phyloP scores from a whole-genome alignment of 2,113 vertebrate species.

The Syngnathus scovelli region DNA sequence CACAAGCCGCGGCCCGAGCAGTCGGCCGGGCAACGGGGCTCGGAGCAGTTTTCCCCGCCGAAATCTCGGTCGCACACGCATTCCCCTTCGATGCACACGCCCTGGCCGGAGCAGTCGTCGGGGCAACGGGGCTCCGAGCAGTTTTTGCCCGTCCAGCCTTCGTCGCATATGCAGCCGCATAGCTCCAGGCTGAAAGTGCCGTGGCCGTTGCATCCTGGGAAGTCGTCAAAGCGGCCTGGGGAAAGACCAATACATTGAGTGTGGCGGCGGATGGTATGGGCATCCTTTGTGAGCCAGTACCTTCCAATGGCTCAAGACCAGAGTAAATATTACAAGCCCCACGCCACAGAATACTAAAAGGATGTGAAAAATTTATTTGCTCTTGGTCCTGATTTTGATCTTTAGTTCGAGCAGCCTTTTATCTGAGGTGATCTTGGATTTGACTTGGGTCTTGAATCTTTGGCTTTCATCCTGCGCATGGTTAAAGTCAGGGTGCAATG shows the following conservation, averaged over 20 bases:
- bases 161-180: constrained; percentile 87
- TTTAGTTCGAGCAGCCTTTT: constrained; percentile 32
- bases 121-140: constrained; percentile 88
- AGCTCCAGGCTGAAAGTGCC: constrained; percentile 91
- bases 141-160: constrained; percentile 92
- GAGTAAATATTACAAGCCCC: constrained; percentile 8
- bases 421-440: constrained; percentile 20
- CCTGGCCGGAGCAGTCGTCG: constrained; percentile 85
- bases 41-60: constrained; percentile 86
- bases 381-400: constrained; percentile 22
- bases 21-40: constrained; percentile 81
- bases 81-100: constrained; percentile 86
- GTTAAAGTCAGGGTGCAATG: constrained; percentile 22
- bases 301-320: not conserved
- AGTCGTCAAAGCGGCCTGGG: constrained; percentile 86
- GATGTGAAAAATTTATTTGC: constrained; percentile 3
- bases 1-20: constrained; percentile 88
- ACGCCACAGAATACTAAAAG: constrained; percentile 17
- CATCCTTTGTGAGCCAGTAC: too few relatives aligned
- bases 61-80: constrained; percentile 90
- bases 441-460: not conserved
- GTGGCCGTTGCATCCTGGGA: constrained; percentile 86
- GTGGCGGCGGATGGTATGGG: too few relatives aligned
- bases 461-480: constrained; percentile 23
- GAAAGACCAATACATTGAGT: not conserved